Percentiles rank a stretch among this genome's conserved stretches.
Conservation (phyloP, 1,140 invertebrate genomes). For the Hylyphantes graminicola region DNA sequence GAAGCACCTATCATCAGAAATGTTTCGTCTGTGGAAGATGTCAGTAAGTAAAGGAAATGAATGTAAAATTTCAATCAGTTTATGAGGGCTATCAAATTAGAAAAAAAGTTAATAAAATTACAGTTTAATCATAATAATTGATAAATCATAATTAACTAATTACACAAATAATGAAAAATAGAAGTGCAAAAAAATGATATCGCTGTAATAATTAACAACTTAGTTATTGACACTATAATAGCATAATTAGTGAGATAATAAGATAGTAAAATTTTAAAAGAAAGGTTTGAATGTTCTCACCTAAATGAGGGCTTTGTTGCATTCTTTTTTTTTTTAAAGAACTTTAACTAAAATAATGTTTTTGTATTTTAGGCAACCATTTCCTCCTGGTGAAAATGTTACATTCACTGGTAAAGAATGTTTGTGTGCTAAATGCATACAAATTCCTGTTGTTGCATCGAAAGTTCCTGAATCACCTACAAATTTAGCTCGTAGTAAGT, state of each 20-base stretch:
- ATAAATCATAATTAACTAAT: too few relatives aligned
- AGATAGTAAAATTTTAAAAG: too few relatives aligned
- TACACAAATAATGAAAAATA: too few relatives aligned
- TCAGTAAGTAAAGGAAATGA: conserved; percentile 70
- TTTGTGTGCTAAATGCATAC: conserved; percentile 62
- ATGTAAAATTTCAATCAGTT: neutral
- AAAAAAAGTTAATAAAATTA: too few relatives aligned
- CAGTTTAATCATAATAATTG: too few relatives aligned
- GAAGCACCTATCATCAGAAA: conserved; percentile 66
- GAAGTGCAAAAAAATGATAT: too few relatives aligned
- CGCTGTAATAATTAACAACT: too few relatives aligned
- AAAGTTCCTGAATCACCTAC: conserved; percentile 19
- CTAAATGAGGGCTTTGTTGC: neutral
- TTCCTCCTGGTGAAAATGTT: conserved; percentile 79
- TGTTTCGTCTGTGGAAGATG: conserved; percentile 90
- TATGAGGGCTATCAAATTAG: too few relatives aligned
- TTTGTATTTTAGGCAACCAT: conserved; percentile 77
- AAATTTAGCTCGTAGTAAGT: conserved; percentile 36
- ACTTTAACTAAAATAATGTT: neutral
- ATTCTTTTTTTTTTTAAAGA: neutral
- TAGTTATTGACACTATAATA: too few relatives aligned
- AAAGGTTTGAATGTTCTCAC: too few relatives aligned
- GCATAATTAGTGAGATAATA: too few relatives aligned
- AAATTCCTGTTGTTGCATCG: conserved; percentile 61
- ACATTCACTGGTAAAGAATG: conserved; percentile 76